These are phyloP conservation scores for Margaritifera margaritifera DNA, from an alignment of 2,888 invertebrate species.

Conservation along the genomic window DNA sequence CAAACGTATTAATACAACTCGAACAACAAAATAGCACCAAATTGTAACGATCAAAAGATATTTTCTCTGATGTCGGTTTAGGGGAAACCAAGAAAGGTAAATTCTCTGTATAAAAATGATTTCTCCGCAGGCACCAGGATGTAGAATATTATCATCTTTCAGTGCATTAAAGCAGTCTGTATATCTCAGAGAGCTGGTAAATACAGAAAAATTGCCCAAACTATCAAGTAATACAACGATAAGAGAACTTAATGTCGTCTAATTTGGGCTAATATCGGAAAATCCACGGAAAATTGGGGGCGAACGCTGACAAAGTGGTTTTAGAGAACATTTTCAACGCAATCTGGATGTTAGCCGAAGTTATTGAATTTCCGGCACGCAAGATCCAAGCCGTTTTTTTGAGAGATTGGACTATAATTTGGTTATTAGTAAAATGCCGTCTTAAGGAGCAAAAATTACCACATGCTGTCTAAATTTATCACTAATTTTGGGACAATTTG, in stretches of 20 bases:
- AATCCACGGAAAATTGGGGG: constrained; percentile 40
- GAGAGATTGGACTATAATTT: constrained; percentile 27
- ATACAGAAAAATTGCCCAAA: too few species aligned
- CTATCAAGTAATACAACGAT: constrained; percentile 20
- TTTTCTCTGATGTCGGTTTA: too few species aligned
- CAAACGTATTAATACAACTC: too few species aligned
- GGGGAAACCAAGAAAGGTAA: too few species aligned
- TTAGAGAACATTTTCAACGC: constrained; percentile 7
- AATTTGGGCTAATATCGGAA: constrained; percentile 37
- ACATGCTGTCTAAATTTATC: constrained; percentile 33
- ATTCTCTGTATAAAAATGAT: too few species aligned
- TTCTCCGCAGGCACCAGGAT: too few species aligned
- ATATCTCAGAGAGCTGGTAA: too few species aligned
- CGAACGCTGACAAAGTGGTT: constrained; percentile 26
- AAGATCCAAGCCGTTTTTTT: constrained; percentile 20
- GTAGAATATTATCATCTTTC: too few species aligned
- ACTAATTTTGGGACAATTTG: constrained; percentile 39
- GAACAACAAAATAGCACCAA: too few species aligned
- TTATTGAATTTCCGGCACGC: constrained; percentile 41
- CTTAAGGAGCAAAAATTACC: constrained; percentile 18
- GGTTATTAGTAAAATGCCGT: constrained; percentile 29
- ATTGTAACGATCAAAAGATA: too few species aligned
- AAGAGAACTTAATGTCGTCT: constrained; percentile 37
- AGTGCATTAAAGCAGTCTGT: too few species aligned
- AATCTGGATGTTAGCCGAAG: constrained; percentile 7